Evolutionary conservation across 2,113 vertebrate genomes (phyloP).

Genomic region (Entomyzon cyanotis): DNA sequence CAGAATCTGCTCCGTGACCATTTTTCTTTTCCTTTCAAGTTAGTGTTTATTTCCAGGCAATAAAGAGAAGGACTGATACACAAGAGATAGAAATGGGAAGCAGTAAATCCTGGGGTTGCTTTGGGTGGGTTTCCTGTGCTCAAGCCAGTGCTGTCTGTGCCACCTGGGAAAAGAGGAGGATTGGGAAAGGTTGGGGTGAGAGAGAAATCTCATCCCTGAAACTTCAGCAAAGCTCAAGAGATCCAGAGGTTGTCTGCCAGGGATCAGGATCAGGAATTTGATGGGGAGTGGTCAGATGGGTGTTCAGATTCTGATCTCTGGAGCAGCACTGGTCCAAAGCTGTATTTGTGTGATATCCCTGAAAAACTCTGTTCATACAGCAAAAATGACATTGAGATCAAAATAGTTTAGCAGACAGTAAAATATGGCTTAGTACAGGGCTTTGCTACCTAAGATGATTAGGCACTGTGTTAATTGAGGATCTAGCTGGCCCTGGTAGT

Average conservation of each 20-base stretch:
- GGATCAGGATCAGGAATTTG: neutral
- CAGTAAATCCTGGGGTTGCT: neutral
- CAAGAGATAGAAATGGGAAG: slow-evolving; percentile 3
- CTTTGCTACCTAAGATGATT: neutral
- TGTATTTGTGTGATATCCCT: neutral
- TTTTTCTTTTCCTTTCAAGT: slow-evolving; percentile 52
- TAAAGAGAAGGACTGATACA: slow-evolving; percentile 20
- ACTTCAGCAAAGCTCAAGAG: neutral
- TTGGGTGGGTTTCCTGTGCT: neutral
- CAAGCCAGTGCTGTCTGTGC: neutral
- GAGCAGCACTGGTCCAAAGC: neutral
- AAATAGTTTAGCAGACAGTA: neutral
- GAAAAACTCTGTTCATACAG: neutral
- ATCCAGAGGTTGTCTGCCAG: neutral
- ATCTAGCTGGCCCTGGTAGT: neutral
- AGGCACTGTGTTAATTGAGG: neutral
- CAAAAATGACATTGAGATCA: neutral
- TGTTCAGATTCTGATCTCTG: neutral
- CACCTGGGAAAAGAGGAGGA: neutral
- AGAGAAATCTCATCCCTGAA: neutral
- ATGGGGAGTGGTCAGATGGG: neutral
- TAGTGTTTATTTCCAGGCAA: slow-evolving; percentile 50
- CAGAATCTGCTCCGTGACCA: neutral
- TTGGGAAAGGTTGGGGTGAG: neutral
- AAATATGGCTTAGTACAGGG: neutral